Base-by-base conservation (phyloP, 37 sponge, comb jelly and placozoan genomes). In the Hexactinellida sp. region DNA sequence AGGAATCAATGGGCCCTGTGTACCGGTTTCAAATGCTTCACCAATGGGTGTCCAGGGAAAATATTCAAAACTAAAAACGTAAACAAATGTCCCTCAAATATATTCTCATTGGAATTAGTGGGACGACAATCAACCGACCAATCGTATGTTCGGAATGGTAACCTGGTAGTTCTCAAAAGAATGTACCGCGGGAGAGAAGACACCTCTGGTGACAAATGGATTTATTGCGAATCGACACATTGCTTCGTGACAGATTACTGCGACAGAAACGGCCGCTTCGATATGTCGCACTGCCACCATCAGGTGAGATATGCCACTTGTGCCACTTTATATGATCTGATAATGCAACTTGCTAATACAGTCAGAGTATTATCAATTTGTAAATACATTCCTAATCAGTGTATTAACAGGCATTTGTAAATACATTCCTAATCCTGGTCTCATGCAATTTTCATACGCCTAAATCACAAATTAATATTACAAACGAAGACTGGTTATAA, bases 31-130 rank as follows among this genome's bases (percentile, higher is more conserved):
- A 63, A 63, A 63, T 63, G 76, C 76, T 63, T 63, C 34, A 28
- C 76, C 5, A 63, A 63, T n/a, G 76, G 76, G 30, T 63, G 76
- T 63, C 76, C 76, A 63, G 76, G 76, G 30, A 63, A n/a, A 63
- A 63, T 25, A n/a, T 63, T 63, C 76, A 63, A 63, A 63, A 28
- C 25, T 7, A 63, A 63, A n/a, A 63, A 63, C 13, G 34, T 63
- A 3, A 63, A 63, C 30, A 63, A 63, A 63, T 63, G 76, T 63
- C 76, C 76, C 3, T 21, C 32, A 3, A 63, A n/a, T 63, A 63
- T 63, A 7, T 63, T 63, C 76, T 7, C 76, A 7, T 23, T 63
- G 1, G 76, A 63, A 63, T n/a, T 63, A 63, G 76, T 63, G 25
- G 76, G 76, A 3, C 3, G 1, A 25, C 34, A 21, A 7, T 3